Conservation (phyloP, 1,140 invertebrate genomes). For the Lasioglossum albipes region DNA sequence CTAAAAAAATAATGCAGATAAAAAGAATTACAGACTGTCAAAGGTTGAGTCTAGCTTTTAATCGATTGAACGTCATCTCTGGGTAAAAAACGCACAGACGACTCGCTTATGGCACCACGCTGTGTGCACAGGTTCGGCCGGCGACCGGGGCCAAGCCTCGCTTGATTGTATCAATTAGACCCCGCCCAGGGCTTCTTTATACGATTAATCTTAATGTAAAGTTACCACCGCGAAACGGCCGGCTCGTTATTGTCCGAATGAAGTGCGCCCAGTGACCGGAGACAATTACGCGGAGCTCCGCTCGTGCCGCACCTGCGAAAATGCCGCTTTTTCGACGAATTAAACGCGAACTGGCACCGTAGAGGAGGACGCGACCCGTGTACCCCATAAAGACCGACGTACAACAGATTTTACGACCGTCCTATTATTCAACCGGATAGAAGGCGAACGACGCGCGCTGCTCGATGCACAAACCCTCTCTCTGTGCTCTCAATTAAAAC, state of each 20-base stretch:
- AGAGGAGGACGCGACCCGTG: constrained; percentile 15
- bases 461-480: neutral
- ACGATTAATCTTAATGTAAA: constrained; percentile 55
- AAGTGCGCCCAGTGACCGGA: constrained; percentile 29
- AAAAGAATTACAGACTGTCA: too few relatives aligned
- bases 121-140: neutral
- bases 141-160: neutral
- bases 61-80: too few relatives aligned
- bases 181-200: constrained; percentile 40
- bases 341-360: constrained; percentile 27
- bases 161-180: constrained; percentile 60
- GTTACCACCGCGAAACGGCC: constrained; percentile 40
- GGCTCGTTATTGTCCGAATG: constrained; percentile 56
- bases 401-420: constrained; percentile 43
- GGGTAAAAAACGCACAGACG: too few relatives aligned
- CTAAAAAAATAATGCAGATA: too few relatives aligned
- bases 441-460: constrained; percentile 27
- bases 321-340: constrained; percentile 54
- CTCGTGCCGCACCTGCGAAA: constrained; percentile 31
- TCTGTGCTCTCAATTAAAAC: constrained; percentile 29
- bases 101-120: neutral
- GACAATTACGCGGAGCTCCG: constrained; percentile 45
- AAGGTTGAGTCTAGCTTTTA: too few relatives aligned
- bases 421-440: constrained; percentile 42
- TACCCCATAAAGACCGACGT: constrained; percentile 21